phyloP scores from a whole-genome alignment of 2,888 invertebrate genomes.

The Eristalis tenax region DNA sequence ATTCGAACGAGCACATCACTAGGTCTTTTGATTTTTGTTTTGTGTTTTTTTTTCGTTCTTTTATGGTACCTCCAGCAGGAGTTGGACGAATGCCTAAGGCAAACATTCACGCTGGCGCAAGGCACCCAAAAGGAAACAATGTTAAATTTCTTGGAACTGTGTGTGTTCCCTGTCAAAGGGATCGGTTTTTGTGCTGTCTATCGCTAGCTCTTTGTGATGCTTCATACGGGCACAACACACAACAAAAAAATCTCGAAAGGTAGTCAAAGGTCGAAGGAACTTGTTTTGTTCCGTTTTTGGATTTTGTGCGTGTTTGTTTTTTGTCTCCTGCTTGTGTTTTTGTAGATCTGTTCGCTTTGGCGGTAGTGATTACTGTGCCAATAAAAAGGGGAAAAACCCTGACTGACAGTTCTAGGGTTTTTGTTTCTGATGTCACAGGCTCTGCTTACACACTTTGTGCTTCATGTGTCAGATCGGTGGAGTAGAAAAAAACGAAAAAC shows the following conservation, averaged over 20 bases:
- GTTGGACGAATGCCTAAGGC: not conserved
- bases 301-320: not conserved
- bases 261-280: constrained; percentile 3
- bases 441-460: not conserved
- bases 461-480: not conserved
- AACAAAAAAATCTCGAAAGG: not conserved
- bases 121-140: constrained; percentile 22
- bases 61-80: not conserved
- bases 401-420: not conserved
- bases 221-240: not conserved
- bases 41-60: not conserved
- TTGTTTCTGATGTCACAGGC: not conserved
- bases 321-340: not conserved
- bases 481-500: not conserved
- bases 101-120: not conserved
- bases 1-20: constrained; percentile 1
- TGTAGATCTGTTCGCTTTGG: constrained; percentile 9
- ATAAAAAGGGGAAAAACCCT: not conserved
- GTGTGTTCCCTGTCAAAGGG: constrained; percentile 42
- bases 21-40: not conserved
- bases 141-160: constrained; percentile 52
- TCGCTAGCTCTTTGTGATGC: not conserved
- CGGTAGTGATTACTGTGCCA: not conserved
- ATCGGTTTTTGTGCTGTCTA: constrained; percentile 17
- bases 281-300: not conserved